Conservation (phyloP, 2,888 invertebrate species). For the Tenodera sinensis region DNA sequence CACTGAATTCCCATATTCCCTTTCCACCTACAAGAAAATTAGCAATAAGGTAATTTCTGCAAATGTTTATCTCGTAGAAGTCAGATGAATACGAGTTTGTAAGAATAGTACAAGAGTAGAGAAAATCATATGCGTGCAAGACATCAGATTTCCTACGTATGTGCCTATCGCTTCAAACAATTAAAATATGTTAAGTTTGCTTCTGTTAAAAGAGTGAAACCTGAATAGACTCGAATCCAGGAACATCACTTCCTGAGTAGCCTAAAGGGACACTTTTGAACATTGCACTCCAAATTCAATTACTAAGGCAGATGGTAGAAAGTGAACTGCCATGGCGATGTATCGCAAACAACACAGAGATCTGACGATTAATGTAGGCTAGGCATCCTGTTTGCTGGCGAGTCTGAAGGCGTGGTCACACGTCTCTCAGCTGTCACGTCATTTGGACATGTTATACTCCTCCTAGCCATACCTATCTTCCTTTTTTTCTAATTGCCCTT, state of each 20-base stretch:
- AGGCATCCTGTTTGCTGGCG: neutral
- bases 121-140: too few relatives aligned
- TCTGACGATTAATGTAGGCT: neutral
- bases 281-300: neutral
- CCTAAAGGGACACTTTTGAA: neutral
- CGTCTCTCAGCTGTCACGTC: conserved; percentile 16
- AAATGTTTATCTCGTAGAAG: too few relatives aligned
- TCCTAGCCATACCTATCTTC: neutral
- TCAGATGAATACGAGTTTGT: too few relatives aligned
- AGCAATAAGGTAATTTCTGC: too few relatives aligned
- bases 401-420: conserved; percentile 7
- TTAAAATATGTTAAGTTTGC: too few relatives aligned
- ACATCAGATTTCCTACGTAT: too few relatives aligned
- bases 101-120: too few relatives aligned
- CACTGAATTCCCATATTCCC: too few relatives aligned
- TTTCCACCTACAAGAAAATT: too few relatives aligned
- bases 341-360: neutral
- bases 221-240: neutral
- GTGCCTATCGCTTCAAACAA: too few relatives aligned
- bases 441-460: conserved; percentile 1
- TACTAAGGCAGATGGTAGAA: neutral
- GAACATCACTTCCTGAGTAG: neutral
- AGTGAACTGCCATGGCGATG: neutral
- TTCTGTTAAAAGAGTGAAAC: too few relatives aligned
- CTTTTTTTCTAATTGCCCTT: neutral